phyloP scores from a whole-genome alignment of 1,140 invertebrate genomes.

The Medauroidea extradentata region DNA sequence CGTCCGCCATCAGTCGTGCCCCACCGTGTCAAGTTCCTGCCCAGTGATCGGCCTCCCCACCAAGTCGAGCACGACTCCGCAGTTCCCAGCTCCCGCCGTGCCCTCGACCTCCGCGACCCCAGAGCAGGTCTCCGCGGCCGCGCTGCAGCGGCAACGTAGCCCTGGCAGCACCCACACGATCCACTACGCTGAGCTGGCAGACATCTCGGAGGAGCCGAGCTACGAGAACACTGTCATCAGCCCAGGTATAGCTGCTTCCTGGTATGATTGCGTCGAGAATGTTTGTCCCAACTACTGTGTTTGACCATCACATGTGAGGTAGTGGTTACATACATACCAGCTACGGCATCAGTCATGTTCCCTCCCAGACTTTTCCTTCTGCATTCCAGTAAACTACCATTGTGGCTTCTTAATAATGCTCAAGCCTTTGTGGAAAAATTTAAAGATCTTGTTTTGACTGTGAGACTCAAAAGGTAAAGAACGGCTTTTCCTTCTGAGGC shows the following conservation, averaged over 20 bases:
- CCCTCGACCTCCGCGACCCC: background rate
- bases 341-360: too few species aligned
- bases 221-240: slow-evolving; percentile 56
- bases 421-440: too few species aligned
- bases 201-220: slow-evolving; percentile 49
- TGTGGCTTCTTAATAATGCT: too few species aligned
- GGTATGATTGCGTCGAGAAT: too few species aligned
- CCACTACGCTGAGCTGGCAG: slow-evolving; percentile 40
- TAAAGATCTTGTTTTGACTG: too few species aligned
- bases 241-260: slow-evolving; percentile 51
- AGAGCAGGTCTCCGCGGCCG: background rate
- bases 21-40: slow-evolving; percentile 22
- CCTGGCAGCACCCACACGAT: slow-evolving; percentile 14
- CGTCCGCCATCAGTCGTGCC: slow-evolving; percentile 29
- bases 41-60: slow-evolving; percentile 21
- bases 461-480: too few species aligned
- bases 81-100: slow-evolving; percentile 25
- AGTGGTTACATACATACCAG: too few species aligned
- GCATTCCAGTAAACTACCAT: too few species aligned
- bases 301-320: too few species aligned
- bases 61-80: slow-evolving; percentile 27
- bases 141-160: slow-evolving; percentile 23
- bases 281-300: too few species aligned
- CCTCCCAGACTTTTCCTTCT: too few species aligned
- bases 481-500: too few species aligned